Evolutionary conservation across 2,113 vertebrate species (phyloP), one percentile per base, ranked within the genome.

Genomic region (Cyprinodon tularosa): DNA sequence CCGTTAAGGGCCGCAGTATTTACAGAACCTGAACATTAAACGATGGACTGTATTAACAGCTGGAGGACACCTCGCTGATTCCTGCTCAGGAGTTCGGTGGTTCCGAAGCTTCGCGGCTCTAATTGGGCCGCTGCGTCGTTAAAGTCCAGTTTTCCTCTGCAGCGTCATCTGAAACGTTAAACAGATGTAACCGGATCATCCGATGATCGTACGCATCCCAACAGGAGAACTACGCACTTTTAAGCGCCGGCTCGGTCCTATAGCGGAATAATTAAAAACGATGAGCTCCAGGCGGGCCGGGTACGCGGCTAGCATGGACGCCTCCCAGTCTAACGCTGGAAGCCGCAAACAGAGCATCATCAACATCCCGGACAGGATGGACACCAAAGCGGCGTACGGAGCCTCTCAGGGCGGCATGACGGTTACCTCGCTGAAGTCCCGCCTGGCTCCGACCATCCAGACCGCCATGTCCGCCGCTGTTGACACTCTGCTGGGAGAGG

Each of bases 391-490:
- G 14, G 84, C 64, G 12, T 90, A 86, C 70, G 83, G 80, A 50
- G 76, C 62, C 11, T 57, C 86, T 22, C 93, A 93, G 75, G 85
- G 88, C 68, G 78, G 73, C 76, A 29, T 95, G 82, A 92, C 94
- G 0, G 89, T 94, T 3, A 93, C 93, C 2, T 93, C 93, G 0
- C 89, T 95, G 17, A 92, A 94, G 12, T 92, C 91, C 0, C 94
- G 94, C 0, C 92, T 95, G 10, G 94, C 93, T 36, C 94, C 94
- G 22, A 93, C 94, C 68, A 94, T 95, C 3, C 91, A 94, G 39
- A 92, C 87, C 4, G 93, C 94, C n/a, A 91, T 95, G 88, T 92
- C 94, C 42, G 92, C 94, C 0, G 94, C 93, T 0, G 94, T 95
- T 14, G 94, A 95, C 72, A 93, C 93, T 3, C 91, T 95, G 11